Percentiles rank a stretch among this genome's conserved stretches.
Conservation (phyloP, 2,797 vertebrate genomes). For the Artibeus jamaicensis region DNA sequence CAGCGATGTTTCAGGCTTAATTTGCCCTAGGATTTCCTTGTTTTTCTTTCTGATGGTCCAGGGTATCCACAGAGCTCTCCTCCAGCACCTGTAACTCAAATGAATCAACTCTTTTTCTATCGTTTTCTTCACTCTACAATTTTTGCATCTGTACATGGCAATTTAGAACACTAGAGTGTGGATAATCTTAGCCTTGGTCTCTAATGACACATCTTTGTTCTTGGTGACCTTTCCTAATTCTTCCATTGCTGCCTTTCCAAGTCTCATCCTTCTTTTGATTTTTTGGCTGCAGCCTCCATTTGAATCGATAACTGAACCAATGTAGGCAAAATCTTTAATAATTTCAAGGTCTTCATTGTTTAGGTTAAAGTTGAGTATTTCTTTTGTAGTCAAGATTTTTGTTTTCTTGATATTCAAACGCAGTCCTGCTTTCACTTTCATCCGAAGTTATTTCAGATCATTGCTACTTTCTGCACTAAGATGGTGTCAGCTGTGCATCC, state of each 20-base stretch:
- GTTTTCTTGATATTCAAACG: neutral
- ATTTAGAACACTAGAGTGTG: neutral
- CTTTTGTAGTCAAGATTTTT: neutral
- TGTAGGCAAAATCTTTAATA: neutral
- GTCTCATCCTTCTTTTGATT: neutral
- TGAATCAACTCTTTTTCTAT: neutral
- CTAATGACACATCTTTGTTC: neutral
- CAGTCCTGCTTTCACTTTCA: neutral
- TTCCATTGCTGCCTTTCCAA: neutral
- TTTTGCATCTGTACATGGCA: no score
- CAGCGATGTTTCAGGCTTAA: neutral
- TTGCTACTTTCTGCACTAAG: neutral
- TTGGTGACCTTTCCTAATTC: neutral
- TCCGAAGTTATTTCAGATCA: neutral
- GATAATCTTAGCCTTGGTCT: neutral
- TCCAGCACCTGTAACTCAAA: neutral
- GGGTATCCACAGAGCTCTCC: neutral
- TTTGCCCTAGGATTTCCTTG: neutral
- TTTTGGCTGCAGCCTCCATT: neutral
- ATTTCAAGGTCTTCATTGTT: neutral
- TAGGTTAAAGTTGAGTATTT: neutral
- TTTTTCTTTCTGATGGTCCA: neutral
- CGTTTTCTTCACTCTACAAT: neutral
- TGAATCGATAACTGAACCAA: neutral
- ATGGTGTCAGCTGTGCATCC: neutral